These are phyloP conservation scores for Perithous albicinctus DNA, from an alignment of 2,888 invertebrate species.

Conservation along the genomic window DNA sequence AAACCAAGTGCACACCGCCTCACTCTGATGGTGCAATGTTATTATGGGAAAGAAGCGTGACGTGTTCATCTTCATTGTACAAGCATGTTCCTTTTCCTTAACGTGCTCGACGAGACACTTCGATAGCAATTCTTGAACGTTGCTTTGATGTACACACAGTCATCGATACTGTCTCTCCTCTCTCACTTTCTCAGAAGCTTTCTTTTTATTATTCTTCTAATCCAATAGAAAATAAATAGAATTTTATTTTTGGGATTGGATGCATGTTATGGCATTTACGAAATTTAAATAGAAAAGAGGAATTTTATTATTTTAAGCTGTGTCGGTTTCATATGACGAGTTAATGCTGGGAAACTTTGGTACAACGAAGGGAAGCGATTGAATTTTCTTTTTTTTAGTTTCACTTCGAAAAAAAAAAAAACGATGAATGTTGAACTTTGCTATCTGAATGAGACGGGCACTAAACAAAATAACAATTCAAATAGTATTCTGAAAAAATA, in stretches of 20 bases:
- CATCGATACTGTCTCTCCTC: constrained; percentile 20
- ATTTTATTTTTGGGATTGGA: not conserved
- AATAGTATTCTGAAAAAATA: no score
- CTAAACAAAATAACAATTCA: no score
- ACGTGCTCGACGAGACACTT: constrained; percentile 13
- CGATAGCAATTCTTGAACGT: constrained; percentile 12
- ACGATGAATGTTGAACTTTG: no score
- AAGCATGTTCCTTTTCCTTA: constrained; percentile 27
- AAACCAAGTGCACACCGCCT: constrained; percentile 1
- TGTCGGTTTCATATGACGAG: not conserved
- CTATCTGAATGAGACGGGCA: no score
- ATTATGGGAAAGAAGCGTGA: constrained; percentile 49
- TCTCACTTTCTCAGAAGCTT: not conserved
- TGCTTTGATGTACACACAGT: constrained; percentile 3
- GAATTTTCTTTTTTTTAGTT: not conserved
- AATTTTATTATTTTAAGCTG: not conserved
- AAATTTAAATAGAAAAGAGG: not conserved
- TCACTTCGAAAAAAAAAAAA: no score
- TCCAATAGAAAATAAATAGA: not conserved
- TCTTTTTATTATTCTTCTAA: not conserved
- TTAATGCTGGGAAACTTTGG: not conserved
- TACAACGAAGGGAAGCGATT: not conserved
- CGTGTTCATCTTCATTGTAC: constrained; percentile 51
- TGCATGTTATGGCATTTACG: no score
- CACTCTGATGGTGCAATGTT: constrained; percentile 30